These are phyloP conservation scores for Anadara kagoshimensis DNA, from an alignment of 1,140 invertebrate species.

Conservation along the genomic window DNA sequence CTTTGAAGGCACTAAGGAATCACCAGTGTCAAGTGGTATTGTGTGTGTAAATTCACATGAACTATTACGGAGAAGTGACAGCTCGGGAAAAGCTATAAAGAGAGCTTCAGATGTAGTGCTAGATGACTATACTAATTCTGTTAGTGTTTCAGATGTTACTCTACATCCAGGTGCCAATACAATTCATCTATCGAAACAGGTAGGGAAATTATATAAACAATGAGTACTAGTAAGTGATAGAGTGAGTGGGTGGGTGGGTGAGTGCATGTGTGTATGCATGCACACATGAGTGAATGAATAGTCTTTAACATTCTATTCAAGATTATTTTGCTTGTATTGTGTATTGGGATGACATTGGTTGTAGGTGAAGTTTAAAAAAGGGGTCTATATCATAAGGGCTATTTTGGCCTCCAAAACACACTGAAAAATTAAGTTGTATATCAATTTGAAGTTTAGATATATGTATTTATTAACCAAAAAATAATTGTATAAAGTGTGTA, in stretches of 20 bases:
- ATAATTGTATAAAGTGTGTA: no score
- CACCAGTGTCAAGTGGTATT: constrained; percentile 70
- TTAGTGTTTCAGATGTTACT: constrained; percentile 25
- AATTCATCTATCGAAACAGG: constrained; percentile 45
- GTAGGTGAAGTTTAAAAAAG: neutral
- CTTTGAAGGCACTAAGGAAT: constrained; percentile 86
- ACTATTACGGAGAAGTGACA: constrained; percentile 63
- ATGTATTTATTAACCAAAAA: no score
- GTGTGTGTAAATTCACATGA: constrained; percentile 70
- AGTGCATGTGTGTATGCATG: neutral
- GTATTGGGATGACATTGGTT: neutral
- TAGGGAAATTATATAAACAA: no score
- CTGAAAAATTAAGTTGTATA: no score
- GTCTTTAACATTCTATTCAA: neutral
- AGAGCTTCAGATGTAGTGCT: neutral
- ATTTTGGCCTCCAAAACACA: no score
- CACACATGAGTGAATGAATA: neutral
- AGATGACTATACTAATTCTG: constrained; percentile 42
- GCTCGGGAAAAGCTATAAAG: constrained; percentile 67
- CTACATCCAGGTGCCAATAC: constrained; percentile 55
- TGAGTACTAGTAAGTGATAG: no score
- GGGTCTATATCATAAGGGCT: no score
- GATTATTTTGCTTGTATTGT: neutral
- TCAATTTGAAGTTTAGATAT: no score
- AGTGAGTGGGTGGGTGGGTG: neutral